A percentile compares a stretch with the other conserved stretches of the same genome.
phyloP scores from a whole-genome alignment of 2,888 invertebrate genomes.

The Galerucella pusilla region DNA sequence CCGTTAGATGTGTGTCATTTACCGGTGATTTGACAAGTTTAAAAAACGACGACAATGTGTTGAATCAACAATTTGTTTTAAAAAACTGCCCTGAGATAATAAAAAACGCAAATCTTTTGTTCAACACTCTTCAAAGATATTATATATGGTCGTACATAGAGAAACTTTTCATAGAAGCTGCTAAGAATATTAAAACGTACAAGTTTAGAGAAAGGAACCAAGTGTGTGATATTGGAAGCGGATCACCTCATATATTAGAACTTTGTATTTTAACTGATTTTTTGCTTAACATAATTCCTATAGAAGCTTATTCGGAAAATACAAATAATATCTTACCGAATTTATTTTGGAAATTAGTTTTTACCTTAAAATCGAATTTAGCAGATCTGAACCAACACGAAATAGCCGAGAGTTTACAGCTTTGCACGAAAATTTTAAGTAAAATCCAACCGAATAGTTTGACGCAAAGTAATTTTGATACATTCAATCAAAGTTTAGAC shows the following conservation, averaged over 20 bases:
- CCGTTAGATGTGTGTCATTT: conserved; percentile 62
- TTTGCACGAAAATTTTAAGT: conserved; percentile 79
- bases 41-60: conserved; percentile 55
- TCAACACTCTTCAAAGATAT: conserved; percentile 84
- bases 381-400: conserved; percentile 70
- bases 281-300: conserved; percentile 78
- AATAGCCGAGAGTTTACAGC: conserved; percentile 72
- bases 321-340: conserved; percentile 83
- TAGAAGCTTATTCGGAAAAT: conserved; percentile 81
- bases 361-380: conserved; percentile 71
- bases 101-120: conserved; percentile 86
- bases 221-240: conserved; percentile 71
- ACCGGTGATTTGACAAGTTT: conserved; percentile 62
- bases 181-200: conserved; percentile 55
- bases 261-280: conserved; percentile 80
- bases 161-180: conserved; percentile 69
- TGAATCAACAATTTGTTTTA: conserved; percentile 61
- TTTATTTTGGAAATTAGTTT: conserved; percentile 75
- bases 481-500: conserved; percentile 30
- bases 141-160: conserved; percentile 88
- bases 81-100: conserved; percentile 74
- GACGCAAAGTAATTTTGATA: conserved; percentile 46
- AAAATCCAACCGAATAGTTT: conserved; percentile 77
- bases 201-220: conserved; percentile 57
- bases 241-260: conserved; percentile 74